Evolutionary conservation across 2,888 invertebrate genomes (phyloP).

Genomic region (Melinopterus prodromus): DNA sequence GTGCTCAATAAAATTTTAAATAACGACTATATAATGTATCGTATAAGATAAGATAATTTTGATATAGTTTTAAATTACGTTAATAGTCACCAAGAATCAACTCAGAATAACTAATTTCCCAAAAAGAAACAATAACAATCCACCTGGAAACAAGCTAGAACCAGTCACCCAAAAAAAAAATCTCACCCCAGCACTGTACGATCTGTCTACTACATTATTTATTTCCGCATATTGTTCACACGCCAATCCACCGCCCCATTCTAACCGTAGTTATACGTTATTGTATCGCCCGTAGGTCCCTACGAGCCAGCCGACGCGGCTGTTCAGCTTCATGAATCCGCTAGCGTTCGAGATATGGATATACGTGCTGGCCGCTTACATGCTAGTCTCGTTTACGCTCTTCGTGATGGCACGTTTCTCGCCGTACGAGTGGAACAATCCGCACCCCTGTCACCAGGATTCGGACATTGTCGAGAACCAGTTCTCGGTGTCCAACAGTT

Average conservation of each 20-base stretch:
- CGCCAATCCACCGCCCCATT: not conserved
- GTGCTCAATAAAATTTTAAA: too few relatives aligned
- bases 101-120: too few relatives aligned
- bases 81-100: too few relatives aligned
- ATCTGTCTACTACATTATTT: too few relatives aligned
- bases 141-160: too few relatives aligned
- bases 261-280: not conserved
- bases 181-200: too few relatives aligned
- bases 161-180: too few relatives aligned
- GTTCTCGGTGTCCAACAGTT: constrained; percentile 87
- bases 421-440: constrained; percentile 83
- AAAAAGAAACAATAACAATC: too few relatives aligned
- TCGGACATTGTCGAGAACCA: constrained; percentile 76
- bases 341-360: constrained; percentile 88
- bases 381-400: constrained; percentile 79
- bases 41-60: too few relatives aligned
- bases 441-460: constrained; percentile 73
- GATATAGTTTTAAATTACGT: too few relatives aligned
- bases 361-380: constrained; percentile 81
- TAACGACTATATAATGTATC: too few relatives aligned
- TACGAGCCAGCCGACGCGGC: constrained; percentile 72
- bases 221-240: too few relatives aligned
- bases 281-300: constrained; percentile 65
- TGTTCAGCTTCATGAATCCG: constrained; percentile 89
- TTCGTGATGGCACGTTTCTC: constrained; percentile 83